Base-by-base conservation (phyloP, 1,140 invertebrate species). In the Mamestra configurata region DNA sequence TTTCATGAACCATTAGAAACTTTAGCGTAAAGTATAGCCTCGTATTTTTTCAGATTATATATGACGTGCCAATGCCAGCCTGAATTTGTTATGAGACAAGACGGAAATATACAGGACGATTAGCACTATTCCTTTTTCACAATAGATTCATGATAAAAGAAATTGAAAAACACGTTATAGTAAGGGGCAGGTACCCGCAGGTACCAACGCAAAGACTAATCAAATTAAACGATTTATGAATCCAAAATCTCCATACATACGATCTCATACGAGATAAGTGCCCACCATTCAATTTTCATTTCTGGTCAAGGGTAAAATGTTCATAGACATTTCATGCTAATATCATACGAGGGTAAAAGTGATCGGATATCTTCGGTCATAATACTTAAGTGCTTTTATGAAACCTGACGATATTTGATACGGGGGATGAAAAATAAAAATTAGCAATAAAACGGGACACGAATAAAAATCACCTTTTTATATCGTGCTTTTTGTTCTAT, bases 251-350 rank as follows among this genome's bases (percentile, higher is more conserved):
- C 31, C 49, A 68, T 68, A 46, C 18, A 75, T 15, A 75, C 73
- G 73, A 61, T 64, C 18, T 61, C 22, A n/a, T 64, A 10, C 1
- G 49, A 31, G 43, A 64, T 76, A 76, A 61, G 73, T 57, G 18
- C 31, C 13, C 11, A 27, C 55, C 40, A 61, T 76, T 76, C 40
- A 76, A 76, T 76, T 61, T 76, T 76, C 73, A 61, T 76, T 61
- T 22, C 22, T 76, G 73, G 73, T 76, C 57, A 76, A 35, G 37
- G 55, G 73, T 59, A 64, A 59, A 61, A 76, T 64, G 57, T 64
- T 61, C 55, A 76, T 61, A 76, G 57, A 61, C 43, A 76, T 61
- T 76, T 64, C 73, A 76, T 76, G 73, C 73, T 76, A 76, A 76
- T 76, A 46, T 49, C 55, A 76, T 76, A 49, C 22, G 53, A 75